These are phyloP conservation scores for Clanis bilineata DNA, from an alignment of 2,888 invertebrate genomes.

Conservation along the genomic window DNA sequence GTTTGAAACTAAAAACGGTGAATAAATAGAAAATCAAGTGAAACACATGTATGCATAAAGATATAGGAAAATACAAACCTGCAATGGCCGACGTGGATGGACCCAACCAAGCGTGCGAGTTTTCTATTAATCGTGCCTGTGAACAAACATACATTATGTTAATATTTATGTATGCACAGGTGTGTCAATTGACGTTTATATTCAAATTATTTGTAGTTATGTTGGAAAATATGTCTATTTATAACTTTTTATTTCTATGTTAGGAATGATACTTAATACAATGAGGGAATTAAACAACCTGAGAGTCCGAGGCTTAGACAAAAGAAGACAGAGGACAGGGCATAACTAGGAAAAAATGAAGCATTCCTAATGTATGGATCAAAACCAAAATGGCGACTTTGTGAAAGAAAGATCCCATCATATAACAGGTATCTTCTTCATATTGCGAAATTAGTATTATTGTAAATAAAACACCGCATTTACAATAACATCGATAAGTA, in stretches of 20 bases:
- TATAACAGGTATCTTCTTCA: too few species aligned
- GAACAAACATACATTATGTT: slow-evolving; percentile 44
- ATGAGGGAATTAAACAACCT: too few species aligned
- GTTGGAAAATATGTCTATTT: neutral
- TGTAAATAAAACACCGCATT: too few species aligned
- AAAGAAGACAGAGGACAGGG: too few species aligned
- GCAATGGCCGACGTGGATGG: slow-evolving; percentile 94
- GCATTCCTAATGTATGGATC: too few species aligned
- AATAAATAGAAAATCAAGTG: neutral
- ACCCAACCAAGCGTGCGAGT: slow-evolving; percentile 96
- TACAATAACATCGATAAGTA: too few species aligned
- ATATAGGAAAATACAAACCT: slow-evolving; percentile 85
- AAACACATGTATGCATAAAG: neutral
- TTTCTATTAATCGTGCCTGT: slow-evolving; percentile 96
- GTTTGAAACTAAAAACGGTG: neutral
- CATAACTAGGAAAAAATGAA: too few species aligned
- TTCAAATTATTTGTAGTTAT: slow-evolving; percentile 11
- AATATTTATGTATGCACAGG: neutral
- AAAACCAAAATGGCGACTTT: too few species aligned
- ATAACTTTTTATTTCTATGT: neutral
- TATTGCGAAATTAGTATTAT: too few species aligned
- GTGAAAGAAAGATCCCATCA: too few species aligned
- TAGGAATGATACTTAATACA: too few species aligned
- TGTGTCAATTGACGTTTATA: neutral
- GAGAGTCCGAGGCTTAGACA: too few species aligned